Evolutionary conservation across 2,797 vertebrate species (phyloP), one percentile per base, ranked within the genome.

Genomic region (Cetoscarus ocellatus): DNA sequence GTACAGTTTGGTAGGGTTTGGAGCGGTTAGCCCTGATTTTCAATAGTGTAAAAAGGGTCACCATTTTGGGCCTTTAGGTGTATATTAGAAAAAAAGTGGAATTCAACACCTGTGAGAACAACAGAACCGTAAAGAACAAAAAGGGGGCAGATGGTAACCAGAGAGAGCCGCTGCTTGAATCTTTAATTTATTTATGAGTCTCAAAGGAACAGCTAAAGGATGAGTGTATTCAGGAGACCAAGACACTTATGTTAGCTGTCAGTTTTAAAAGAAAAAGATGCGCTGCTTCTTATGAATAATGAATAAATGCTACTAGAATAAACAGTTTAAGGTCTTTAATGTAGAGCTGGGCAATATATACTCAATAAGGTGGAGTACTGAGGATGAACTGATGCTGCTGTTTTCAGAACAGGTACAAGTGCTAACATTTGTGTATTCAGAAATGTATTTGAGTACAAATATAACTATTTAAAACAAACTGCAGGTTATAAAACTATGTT

Each of bases 101-200:
- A 75, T 44, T 17, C 48, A 67, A 85, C 75, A 63, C 79, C 67
- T 3, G 44, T 51, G 51, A 48, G 60, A 85, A 67, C 72, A 72
- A 75, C 70, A 60, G 60, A 6, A 2, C 57, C n/a, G 27, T 0
- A 15, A 66, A 79, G 67, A 14, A 14, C 75, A 75, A 61, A 51
- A 71, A 56, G 80, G 69, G 74, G 73, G 34, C 80, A 87, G 79
- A 77, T 82, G 78, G 76, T 45, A 27, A 65, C 60, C 70, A 36
- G 5, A 49, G 65, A 78, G 67, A 77, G 10, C 50, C 45, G 63
- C 68, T 82, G 62, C 42, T 76, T 18, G 73, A 81, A 51, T 42
- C 64, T 63, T 39, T 84, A 13, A 69, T 76, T 85, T 83, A 90
- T 89, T 81, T 52, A 90, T 86, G 48, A 82, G 73, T 66, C 73